phyloP scores from a whole-genome alignment of 2,113 vertebrate genomes.

The Galeopterus variegatus region DNA sequence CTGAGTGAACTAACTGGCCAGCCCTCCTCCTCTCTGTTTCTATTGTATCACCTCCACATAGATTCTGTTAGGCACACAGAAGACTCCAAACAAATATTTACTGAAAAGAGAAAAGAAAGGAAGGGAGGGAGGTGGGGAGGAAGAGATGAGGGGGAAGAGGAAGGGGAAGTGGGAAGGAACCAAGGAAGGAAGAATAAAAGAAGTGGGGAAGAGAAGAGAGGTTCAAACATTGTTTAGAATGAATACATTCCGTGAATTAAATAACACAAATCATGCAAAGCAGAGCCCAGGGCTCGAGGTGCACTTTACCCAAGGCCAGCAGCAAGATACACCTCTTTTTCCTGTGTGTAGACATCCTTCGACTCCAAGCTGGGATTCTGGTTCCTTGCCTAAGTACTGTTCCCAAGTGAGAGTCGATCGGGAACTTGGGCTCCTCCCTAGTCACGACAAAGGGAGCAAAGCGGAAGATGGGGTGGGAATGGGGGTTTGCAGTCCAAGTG shows the following conservation, averaged over 20 bases:
- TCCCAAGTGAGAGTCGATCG: background rate
- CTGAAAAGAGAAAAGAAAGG: background rate
- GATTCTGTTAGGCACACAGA: background rate
- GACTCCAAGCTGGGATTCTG: background rate
- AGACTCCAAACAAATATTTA: background rate
- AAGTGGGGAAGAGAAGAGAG: background rate
- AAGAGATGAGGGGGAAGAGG: no score
- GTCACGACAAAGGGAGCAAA: background rate
- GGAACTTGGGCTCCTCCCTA: background rate
- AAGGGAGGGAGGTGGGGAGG: no score
- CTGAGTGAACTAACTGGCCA: no score
- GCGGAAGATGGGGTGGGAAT: background rate
- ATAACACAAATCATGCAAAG: background rate
- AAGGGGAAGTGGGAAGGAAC: background rate
- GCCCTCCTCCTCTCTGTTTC: background rate
- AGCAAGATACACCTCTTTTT: rapidly evolving
- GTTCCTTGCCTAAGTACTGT: background rate
- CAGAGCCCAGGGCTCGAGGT: background rate
- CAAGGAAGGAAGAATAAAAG: background rate
- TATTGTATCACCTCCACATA: background rate
- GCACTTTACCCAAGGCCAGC: background rate
- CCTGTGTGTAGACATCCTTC: background rate
- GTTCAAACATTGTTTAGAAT: background rate
- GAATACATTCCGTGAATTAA: background rate
- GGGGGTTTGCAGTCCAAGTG: no score